Evolutionary conservation across 2,888 invertebrate species (phyloP).

Genomic region (Asteroscopus sphinx): DNA sequence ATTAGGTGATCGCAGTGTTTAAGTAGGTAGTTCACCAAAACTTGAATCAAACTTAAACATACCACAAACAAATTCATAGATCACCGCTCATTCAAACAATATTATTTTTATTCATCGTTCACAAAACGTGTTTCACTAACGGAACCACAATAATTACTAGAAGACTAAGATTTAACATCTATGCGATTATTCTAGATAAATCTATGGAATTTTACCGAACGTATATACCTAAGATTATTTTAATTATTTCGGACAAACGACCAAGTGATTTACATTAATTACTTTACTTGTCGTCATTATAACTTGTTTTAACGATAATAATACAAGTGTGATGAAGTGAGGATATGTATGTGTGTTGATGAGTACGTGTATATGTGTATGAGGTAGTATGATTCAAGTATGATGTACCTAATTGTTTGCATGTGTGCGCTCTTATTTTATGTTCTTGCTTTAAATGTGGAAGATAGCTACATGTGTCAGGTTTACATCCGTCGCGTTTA

Average conservation of each 20-base stretch:
- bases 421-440: slow-evolving; percentile 41
- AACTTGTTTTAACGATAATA: slow-evolving; percentile 58
- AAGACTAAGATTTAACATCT: slow-evolving; percentile 23
- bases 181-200: slow-evolving; percentile 13
- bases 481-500: too few relatives aligned
- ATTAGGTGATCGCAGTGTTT: too few relatives aligned
- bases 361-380: too few relatives aligned
- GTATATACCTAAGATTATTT: slow-evolving; percentile 45
- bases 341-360: too few relatives aligned
- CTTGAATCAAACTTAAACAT: too few relatives aligned
- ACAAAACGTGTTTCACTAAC: slow-evolving; percentile 39
- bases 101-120: neutral
- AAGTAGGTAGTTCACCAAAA: too few relatives aligned
- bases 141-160: slow-evolving; percentile 39
- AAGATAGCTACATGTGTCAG: too few relatives aligned
- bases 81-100: slow-evolving; percentile 2
- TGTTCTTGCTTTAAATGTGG: too few relatives aligned
- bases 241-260: slow-evolving; percentile 54
- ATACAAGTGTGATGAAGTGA: slow-evolving; percentile 51
- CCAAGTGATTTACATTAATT: slow-evolving; percentile 60
- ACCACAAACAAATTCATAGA: slow-evolving; percentile 9
- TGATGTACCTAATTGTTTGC: slow-evolving; percentile 52
- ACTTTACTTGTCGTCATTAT: slow-evolving; percentile 51
- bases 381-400: too few relatives aligned
- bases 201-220: slow-evolving; percentile 46